A percentile compares a stretch with the other conserved stretches of the same genome.
Evolutionary conservation across 2,888 invertebrate genomes (phyloP).

Genomic region (Hydriomena furcata): DNA sequence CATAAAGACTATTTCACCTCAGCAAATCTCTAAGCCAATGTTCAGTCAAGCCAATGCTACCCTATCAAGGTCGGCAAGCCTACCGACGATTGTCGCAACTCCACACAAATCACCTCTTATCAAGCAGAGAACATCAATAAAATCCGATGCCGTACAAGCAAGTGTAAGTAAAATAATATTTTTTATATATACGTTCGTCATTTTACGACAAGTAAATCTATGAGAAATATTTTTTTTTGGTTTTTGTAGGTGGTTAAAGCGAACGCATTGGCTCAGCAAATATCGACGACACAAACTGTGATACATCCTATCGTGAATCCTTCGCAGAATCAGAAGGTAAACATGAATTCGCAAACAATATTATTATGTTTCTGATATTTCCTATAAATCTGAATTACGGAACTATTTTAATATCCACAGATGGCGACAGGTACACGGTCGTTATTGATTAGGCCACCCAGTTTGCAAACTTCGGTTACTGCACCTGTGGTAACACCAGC

Average conservation of each 20-base stretch:
- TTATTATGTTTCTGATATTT: too few species aligned
- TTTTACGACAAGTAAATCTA: neutral
- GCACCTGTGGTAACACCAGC: constrained; percentile 51
- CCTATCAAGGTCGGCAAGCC: constrained; percentile 43
- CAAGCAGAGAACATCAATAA: constrained; percentile 64
- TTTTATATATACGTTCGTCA: constrained; percentile 1
- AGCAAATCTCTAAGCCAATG: constrained; percentile 28
- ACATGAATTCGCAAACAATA: too few species aligned
- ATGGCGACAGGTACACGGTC: constrained; percentile 69
- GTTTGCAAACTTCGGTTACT: constrained; percentile 58
- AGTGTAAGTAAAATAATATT: constrained; percentile 41
- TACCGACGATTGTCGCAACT: constrained; percentile 56
- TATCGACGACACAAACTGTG: constrained; percentile 41
- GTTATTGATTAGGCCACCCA: constrained; percentile 63
- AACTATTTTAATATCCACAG: constrained; percentile 35
- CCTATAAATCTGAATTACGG: too few species aligned
- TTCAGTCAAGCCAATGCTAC: constrained; percentile 36
- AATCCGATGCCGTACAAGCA: constrained; percentile 52
- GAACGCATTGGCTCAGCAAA: constrained; percentile 40
- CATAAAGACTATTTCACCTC: constrained; percentile 32
- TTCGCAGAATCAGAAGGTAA: constrained; percentile 54
- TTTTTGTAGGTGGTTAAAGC: constrained; percentile 37
- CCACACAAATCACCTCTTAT: constrained; percentile 64
- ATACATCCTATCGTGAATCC: constrained; percentile 44
- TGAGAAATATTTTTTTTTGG: constrained; percentile 4